Percentiles rank a stretch among this genome's conserved stretches.
Evolutionary conservation across 2,113 vertebrate species (phyloP).

Genomic region (Natator depressus): DNA sequence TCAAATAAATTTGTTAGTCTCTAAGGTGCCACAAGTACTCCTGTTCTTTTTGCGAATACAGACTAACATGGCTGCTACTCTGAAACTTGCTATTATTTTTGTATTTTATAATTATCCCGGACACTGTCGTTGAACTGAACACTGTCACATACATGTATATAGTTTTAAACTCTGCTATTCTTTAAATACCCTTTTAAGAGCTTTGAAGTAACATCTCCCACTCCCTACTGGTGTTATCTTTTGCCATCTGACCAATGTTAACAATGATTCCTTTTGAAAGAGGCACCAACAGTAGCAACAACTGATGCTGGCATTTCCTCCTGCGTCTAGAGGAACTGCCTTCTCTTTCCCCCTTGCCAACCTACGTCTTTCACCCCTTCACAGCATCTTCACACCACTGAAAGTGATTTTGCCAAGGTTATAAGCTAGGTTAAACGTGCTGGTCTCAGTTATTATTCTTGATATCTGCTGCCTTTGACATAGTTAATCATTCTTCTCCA

Average conservation of each 20-base stretch:
- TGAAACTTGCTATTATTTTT: neutral
- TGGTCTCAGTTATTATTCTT: neutral
- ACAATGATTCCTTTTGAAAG: neutral
- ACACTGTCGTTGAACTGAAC: neutral
- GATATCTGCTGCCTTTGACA: neutral
- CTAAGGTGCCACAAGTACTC: too few relatives aligned
- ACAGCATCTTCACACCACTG: neutral
- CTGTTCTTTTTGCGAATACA: too few relatives aligned
- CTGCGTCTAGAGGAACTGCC: neutral
- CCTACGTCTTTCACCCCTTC: neutral
- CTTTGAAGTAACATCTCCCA: neutral
- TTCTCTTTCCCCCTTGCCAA: neutral
- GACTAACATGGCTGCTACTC: too few relatives aligned
- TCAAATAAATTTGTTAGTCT: too few relatives aligned
- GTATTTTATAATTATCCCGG: fast-evolving
- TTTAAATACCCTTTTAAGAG: neutral
- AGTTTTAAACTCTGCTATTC: neutral
- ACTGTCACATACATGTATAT: neutral
- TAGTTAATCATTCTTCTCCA: neutral
- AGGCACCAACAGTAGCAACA: neutral
- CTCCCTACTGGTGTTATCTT: neutral
- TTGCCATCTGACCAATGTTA: neutral
- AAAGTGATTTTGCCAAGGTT: neutral
- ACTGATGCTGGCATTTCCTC: neutral
- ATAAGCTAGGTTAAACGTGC: neutral